Conservation (phyloP, 2,888 invertebrate genomes). For the Toxonevra muliebris region DNA sequence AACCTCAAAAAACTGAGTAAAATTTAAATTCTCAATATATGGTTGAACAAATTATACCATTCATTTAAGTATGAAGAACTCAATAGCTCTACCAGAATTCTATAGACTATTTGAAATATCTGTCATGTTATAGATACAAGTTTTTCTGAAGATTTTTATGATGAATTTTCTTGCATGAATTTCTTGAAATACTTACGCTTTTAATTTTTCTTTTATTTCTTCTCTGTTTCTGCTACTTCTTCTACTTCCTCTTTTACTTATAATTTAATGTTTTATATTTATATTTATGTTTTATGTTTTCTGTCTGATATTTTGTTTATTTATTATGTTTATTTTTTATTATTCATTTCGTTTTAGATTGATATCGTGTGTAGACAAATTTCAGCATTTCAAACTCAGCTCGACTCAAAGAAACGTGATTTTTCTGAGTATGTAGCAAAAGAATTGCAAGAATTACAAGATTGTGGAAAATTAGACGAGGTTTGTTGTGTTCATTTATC, state of each 20-base stretch:
- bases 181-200: neutral
- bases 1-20: no score
- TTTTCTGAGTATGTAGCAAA: constrained; percentile 67
- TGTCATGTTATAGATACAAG: no score
- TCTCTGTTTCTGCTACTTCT: constrained; percentile 37
- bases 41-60: no score
- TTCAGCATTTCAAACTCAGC: constrained; percentile 68
- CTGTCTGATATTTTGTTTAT: constrained; percentile 41
- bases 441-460: constrained; percentile 68
- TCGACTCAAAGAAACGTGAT: constrained; percentile 68
- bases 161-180: neutral
- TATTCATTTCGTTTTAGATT: constrained; percentile 68
- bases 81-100: no score
- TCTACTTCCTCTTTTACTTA: constrained; percentile 42
- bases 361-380: constrained; percentile 73
- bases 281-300: constrained; percentile 45
- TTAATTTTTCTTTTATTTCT: neutral
- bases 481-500: constrained; percentile 59
- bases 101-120: no score
- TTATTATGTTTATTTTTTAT: constrained; percentile 51
- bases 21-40: no score
- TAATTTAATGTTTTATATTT: constrained; percentile 46
- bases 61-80: no score
- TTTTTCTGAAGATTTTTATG: neutral
- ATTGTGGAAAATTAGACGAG: constrained; percentile 68